These are phyloP conservation scores for Eudyptes chrysolophus DNA, from an alignment of 2,113 vertebrate genomes.

Conservation along the genomic window DNA sequence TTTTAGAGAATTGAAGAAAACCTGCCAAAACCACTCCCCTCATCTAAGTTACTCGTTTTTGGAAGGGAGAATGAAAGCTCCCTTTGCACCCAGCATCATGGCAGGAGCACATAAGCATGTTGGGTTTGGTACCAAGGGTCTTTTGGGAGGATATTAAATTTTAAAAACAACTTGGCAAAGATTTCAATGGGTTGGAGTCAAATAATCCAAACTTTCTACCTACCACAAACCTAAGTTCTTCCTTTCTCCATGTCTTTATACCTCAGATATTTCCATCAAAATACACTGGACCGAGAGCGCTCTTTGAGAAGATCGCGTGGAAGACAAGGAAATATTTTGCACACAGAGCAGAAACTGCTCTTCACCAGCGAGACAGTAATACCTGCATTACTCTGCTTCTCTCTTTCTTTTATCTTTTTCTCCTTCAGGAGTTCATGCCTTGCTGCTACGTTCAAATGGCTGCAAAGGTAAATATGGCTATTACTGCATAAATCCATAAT, in stretches of 20 bases:
- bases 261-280: background rate
- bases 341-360: background rate
- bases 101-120: background rate
- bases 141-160: background rate
- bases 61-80: background rate
- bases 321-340: background rate
- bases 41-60: background rate
- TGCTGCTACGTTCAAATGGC: background rate
- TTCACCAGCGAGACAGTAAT: background rate
- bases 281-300: background rate
- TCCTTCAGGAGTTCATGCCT: background rate
- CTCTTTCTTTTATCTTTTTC: background rate
- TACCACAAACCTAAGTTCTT: background rate
- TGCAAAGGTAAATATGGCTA: constrained; percentile 13
- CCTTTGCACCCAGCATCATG: background rate
- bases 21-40: background rate
- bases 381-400: background rate
- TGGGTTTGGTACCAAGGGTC: background rate
- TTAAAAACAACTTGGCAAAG: background rate
- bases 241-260: background rate
- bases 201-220: background rate
- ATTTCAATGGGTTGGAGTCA: background rate
- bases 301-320: background rate
- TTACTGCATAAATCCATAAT: constrained; percentile 13
- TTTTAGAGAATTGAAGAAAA: background rate